Conservation (phyloP, 2,888 invertebrate species). For the Lutraria lutraria region DNA sequence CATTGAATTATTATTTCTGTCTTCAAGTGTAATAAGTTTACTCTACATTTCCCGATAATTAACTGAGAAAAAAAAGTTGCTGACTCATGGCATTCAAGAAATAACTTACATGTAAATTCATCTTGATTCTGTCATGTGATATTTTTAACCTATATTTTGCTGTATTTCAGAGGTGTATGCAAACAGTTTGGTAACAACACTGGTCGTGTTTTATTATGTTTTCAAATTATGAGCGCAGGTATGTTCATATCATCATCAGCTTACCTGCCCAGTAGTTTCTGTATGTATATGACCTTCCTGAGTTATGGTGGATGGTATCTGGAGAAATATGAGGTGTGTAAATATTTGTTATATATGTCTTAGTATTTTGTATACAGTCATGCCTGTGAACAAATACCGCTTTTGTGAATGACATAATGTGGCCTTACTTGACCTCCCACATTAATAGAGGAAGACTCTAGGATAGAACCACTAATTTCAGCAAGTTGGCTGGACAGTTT, state of each 20-base stretch:
- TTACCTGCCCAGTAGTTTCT: constrained; percentile 97
- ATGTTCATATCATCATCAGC: constrained; percentile 96
- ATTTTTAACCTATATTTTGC: background rate
- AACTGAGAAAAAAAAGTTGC: background rate
- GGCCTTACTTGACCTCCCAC: too few relatives aligned
- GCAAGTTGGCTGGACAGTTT: too few relatives aligned
- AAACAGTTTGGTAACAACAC: constrained; percentile 90
- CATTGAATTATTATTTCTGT: too few relatives aligned
- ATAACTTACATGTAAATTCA: background rate
- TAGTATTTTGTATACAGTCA: too few relatives aligned
- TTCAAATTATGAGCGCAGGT: constrained; percentile 93
- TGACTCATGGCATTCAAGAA: background rate
- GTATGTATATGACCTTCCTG: constrained; percentile 94
- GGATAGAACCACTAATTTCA: too few relatives aligned
- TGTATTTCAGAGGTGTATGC: constrained; percentile 91
- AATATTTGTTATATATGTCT: too few relatives aligned
- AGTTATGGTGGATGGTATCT: constrained; percentile 97
- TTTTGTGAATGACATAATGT: too few relatives aligned
- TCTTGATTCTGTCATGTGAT: background rate
- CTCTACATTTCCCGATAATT: too few relatives aligned
- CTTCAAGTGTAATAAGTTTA: too few relatives aligned
- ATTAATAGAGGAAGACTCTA: too few relatives aligned
- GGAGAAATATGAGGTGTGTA: constrained; percentile 88
- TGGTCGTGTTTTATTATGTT: constrained; percentile 91
- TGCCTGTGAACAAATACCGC: too few relatives aligned